Evolutionary conservation across 2,888 invertebrate genomes (phyloP).

Genomic region (Agonopterix heracliana): DNA sequence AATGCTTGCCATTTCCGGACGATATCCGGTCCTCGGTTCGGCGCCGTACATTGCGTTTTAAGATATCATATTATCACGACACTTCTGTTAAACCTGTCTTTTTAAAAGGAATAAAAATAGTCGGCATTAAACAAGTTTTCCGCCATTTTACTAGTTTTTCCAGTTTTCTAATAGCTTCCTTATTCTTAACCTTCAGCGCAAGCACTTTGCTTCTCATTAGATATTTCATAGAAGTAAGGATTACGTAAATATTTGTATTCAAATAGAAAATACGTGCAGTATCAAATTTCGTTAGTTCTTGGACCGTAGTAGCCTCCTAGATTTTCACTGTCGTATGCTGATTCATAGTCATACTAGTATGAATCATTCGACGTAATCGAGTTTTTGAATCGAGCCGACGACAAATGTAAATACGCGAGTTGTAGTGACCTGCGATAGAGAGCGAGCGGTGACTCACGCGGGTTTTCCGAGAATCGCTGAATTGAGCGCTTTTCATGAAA

Average conservation of each 20-base stretch:
- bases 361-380: constrained; percentile 71
- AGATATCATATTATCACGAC: constrained; percentile 47
- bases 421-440: constrained; percentile 66
- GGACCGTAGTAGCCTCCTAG: constrained; percentile 15
- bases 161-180: constrained; percentile 36
- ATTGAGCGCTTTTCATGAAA: constrained; percentile 66
- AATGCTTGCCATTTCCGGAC: constrained; percentile 73
- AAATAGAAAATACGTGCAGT: constrained; percentile 1
- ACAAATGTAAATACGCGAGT: constrained; percentile 64
- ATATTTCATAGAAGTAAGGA: not conserved
- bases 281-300: constrained; percentile 13
- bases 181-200: constrained; percentile 28
- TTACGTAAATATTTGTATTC: not conserved
- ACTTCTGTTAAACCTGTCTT: constrained; percentile 3
- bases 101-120: no score
- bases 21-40: constrained; percentile 61
- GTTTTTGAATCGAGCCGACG: constrained; percentile 70
- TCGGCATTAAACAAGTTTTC: constrained; percentile 19
- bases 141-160: constrained; percentile 39
- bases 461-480: constrained; percentile 70
- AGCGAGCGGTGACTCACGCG: constrained; percentile 65
- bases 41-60: constrained; percentile 41
- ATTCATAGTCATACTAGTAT: constrained; percentile 54
- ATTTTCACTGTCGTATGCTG: constrained; percentile 58
- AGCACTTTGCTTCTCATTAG: not conserved